phyloP scores from a whole-genome alignment of 1,140 invertebrate species.

The Pseudobourletiella spinata region DNA sequence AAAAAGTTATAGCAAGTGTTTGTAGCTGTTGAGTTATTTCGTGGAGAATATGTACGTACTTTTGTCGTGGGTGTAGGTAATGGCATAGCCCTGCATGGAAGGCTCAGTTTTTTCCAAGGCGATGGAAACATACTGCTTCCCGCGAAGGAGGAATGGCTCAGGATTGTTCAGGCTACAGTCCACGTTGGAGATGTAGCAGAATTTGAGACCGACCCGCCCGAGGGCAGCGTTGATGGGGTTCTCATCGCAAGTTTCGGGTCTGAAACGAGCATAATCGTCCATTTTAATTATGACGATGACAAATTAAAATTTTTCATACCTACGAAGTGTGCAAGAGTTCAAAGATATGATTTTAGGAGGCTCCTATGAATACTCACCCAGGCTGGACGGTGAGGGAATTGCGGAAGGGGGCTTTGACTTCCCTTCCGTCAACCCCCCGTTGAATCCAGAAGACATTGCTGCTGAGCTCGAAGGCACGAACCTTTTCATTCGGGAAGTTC shows the following conservation, averaged over 20 bases:
- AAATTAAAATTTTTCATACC: not conserved
- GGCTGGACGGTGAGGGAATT: not conserved
- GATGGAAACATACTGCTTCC: not conserved
- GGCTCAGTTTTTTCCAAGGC: conserved; percentile 54
- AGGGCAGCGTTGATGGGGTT: not conserved
- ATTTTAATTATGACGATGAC: too few relatives aligned
- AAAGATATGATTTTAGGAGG: not conserved
- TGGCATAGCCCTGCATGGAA: conserved; percentile 50
- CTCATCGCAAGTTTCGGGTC: not conserved
- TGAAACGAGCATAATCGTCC: too few relatives aligned
- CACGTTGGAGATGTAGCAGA: not conserved
- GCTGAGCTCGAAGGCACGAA: conserved; percentile 56
- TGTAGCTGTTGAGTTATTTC: too few relatives aligned
- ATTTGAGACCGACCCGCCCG: not conserved
- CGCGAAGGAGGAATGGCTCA: not conserved
- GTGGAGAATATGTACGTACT: too few relatives aligned
- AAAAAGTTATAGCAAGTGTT: too few relatives aligned
- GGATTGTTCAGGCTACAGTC: not conserved
- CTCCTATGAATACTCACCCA: not conserved
- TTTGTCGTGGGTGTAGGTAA: conserved; percentile 39
- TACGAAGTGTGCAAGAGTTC: not conserved
- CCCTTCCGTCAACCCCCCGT: conserved; percentile 1
- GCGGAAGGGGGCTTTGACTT: conserved; percentile 38
- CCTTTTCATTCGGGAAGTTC: conserved; percentile 64
- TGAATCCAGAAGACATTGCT: conserved; percentile 29